Conservation (phyloP, 2,888 invertebrate species). For the Sinelater perroti region DNA sequence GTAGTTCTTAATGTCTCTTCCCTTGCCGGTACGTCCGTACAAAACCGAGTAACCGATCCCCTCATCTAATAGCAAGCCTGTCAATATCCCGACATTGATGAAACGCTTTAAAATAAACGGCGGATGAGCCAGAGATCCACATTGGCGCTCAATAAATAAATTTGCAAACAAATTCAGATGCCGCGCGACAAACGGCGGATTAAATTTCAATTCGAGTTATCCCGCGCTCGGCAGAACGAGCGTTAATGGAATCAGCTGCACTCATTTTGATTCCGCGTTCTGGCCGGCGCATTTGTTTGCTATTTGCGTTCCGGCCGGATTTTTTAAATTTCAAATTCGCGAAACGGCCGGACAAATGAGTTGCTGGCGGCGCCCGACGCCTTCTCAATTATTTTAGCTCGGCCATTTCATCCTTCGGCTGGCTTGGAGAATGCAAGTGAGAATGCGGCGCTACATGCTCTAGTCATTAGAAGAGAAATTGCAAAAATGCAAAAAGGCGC, state of each 20-base stretch:
- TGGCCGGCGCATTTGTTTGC: no score
- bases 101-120: constrained; percentile 11
- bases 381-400: constrained; percentile 29
- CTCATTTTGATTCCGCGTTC: no score
- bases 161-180: no score
- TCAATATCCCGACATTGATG: constrained; percentile 15
- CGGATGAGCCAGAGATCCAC: neutral
- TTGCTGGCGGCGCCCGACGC: constrained; percentile 19
- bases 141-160: neutral
- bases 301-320: no score
- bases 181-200: no score
- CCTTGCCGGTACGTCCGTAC: neutral
- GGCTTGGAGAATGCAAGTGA: constrained; percentile 27
- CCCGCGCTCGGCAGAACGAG: no score
- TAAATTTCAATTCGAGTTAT: no score
- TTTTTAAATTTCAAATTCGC: no score
- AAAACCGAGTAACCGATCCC: constrained; percentile 14
- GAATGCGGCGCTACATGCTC: constrained; percentile 21
- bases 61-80: constrained; percentile 9
- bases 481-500: constrained; percentile 29
- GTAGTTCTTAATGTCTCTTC: constrained; percentile 17
- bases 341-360: constrained; percentile 17
- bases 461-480: constrained; percentile 31
- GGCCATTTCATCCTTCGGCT: constrained; percentile 22
- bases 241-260: no score